Evolutionary conservation across 2,888 invertebrate species (phyloP).

Genomic region (Papilio demoleus): DNA sequence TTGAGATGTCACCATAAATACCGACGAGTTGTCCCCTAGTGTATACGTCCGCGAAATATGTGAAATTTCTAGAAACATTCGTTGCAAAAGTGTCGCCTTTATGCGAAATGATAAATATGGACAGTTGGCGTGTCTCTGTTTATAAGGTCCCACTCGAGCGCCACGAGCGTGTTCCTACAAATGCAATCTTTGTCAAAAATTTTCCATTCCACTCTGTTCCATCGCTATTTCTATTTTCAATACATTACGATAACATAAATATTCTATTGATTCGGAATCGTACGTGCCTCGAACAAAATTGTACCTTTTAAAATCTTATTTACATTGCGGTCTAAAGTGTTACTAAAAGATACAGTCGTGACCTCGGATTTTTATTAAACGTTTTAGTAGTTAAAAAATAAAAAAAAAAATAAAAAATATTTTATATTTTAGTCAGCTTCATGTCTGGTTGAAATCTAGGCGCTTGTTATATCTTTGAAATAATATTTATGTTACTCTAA

Average conservation of each 20-base stretch:
- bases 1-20: slow-evolving; percentile 29
- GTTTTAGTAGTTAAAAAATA: no score
- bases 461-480: no score
- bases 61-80: slow-evolving; percentile 18
- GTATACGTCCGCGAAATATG: slow-evolving; percentile 18
- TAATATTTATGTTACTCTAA: no score
- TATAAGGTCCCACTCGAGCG: slow-evolving; percentile 35
- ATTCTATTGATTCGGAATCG: slow-evolving; percentile 23
- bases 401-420: no score
- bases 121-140: slow-evolving; percentile 35
- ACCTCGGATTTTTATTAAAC: no score
- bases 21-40: background rate
- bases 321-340: background rate
- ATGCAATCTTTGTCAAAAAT: slow-evolving; percentile 38
- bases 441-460: no score
- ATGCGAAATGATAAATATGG: slow-evolving; percentile 35
- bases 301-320: slow-evolving; percentile 20
- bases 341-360: no score
- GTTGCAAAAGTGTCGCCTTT: slow-evolving; percentile 27
- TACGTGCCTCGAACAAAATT: slow-evolving; percentile 5
- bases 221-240: slow-evolving; percentile 24
- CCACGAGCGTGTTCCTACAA: slow-evolving; percentile 31
- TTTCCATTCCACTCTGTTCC: slow-evolving; percentile 24
- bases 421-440: no score
- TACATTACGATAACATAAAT: slow-evolving; percentile 32